Percentiles rank a stretch among this genome's conserved stretches.
Conservation (phyloP, 1,140 invertebrate species). For the Mercenaria mercenaria region DNA sequence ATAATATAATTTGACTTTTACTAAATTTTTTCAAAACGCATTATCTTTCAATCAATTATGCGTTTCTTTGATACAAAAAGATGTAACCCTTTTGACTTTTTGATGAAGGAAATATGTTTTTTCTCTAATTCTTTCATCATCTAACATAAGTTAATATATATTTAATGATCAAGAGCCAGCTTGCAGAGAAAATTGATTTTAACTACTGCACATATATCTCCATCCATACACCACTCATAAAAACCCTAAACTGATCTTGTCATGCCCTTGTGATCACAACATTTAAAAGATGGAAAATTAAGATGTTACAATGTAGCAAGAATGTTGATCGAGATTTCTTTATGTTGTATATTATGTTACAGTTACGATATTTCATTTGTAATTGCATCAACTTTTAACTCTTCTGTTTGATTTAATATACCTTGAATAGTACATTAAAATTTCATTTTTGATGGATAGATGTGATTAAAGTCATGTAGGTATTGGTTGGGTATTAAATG, state of each 20-base stretch:
- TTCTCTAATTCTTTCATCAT: background rate
- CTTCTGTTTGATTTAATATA: background rate
- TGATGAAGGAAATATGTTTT: background rate
- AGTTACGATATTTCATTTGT: background rate
- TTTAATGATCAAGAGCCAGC: background rate
- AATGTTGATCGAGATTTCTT: slow-evolving; percentile 3
- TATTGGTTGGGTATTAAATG: background rate
- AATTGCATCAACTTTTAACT: background rate
- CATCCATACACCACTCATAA: background rate
- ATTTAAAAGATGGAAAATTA: slow-evolving; percentile 6
- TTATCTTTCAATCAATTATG: too few species aligned
- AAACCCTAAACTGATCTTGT: background rate
- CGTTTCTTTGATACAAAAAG: background rate
- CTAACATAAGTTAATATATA: slow-evolving; percentile 21
- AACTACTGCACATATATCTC: slow-evolving; percentile 36
- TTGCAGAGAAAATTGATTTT: slow-evolving; percentile 24
- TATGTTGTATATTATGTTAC: slow-evolving; percentile 18
- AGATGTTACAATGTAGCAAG: slow-evolving; percentile 16
- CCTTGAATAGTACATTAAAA: background rate
- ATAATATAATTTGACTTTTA: too few species aligned
- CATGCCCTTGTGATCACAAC: slow-evolving; percentile 9
- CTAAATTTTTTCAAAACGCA: too few species aligned
- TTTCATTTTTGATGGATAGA: background rate
- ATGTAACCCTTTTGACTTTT: background rate
- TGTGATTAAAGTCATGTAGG: background rate